Base-by-base conservation (phyloP, 2,797 vertebrate species). In the Oreochromis mossambicus region DNA sequence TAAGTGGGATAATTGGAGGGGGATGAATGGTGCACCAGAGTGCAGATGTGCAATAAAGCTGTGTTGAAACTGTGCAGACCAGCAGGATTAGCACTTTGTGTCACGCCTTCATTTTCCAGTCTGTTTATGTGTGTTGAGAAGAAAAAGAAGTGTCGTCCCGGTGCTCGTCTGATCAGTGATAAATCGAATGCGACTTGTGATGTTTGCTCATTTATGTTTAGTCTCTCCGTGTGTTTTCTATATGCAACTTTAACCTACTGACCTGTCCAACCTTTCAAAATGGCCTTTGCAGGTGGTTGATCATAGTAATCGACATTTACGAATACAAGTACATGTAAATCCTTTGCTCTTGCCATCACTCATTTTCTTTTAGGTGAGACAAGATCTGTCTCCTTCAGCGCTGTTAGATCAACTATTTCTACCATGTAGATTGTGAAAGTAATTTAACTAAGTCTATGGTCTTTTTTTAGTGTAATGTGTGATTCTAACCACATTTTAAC, bases 1-100 rank as follows among this genome's bases (percentile, higher is more conserved):
- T 92, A 95, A 93, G 87, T 91, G 90, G 87, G 89, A 88, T 94
- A 93, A 95, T 94, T 95, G 91, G 56, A 6, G n/a, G 10, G 73
- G 41, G 81, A 79, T 89, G 89, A 89, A 87, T 90, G 80, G 41
- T 80, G 76, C 9, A 70, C 46, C 55, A 76, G 86, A 90, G 91
- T 90, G 86, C 90, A 91, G 88, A 87, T 88, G 88, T 84, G 80
- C 81, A 55, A 79, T 36, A 10, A 77, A 78, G 90, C 81, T 87
- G 87, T 87, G 85, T 85, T 12, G 15, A 79, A 82, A 81, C 38
- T 46, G 75, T 84, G 87, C 78, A 77, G 80, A 91, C 82, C 85
- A 77, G 84, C 83, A 84, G 77, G 82, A 68, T 89, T 83, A 86
- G 79, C 51, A 41, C 55, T 38, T 19, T 1, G 32, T 66, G 80